Evolutionary conservation across 2,888 invertebrate genomes (phyloP), one percentile per base, ranked within the genome.

Genomic region (Tenthredo notha): DNA sequence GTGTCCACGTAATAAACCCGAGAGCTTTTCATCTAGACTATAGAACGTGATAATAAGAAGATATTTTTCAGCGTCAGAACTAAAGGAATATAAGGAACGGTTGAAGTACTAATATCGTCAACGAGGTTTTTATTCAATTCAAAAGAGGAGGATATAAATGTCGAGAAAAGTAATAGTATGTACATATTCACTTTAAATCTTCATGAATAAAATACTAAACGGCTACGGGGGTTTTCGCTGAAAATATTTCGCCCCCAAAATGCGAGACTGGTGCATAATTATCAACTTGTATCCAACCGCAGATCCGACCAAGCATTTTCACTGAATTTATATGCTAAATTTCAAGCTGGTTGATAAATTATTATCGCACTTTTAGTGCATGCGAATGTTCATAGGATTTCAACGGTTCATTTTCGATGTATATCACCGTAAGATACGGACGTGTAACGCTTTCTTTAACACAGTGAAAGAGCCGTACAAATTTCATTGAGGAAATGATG

Each of bases 1-100:
- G 61, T 80, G 61, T 80, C 80, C 61, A 37, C 40, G 21, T 58
- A 80, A 80, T 80, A 61, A 61, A 61, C 58, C 58, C 58, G 40
- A 61, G 58, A 37, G 58, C 80, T 80, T 80, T 61, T 61, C 61
- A 61, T 80, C 80, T 40, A 12, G 25, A 54, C 50, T 15, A 54
- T 54, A 54, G 29, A 25, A 1, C n/a, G 33, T 4, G 58, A 25
- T 61, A 21, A 80, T 50, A 77, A 77, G 29, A 54, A 77, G 29
- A 77, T 18, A 77, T 50, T 77, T 50, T 40, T 54, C 15, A 54
- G 29, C 9, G 5, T 40, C 12, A n/a, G 7, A 54, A 54, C 54
- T n/a, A 7, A 54, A n/a, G 18, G 54, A n/a, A 54, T 54, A 54
- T 54, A 54, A 50, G n/a, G 7, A 54, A 54, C 54, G 54, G 54